A percentile compares a stretch with the other conserved stretches of the same genome.
phyloP scores from a whole-genome alignment of 2,113 vertebrate species.

The Monarcha castaneiventris region DNA sequence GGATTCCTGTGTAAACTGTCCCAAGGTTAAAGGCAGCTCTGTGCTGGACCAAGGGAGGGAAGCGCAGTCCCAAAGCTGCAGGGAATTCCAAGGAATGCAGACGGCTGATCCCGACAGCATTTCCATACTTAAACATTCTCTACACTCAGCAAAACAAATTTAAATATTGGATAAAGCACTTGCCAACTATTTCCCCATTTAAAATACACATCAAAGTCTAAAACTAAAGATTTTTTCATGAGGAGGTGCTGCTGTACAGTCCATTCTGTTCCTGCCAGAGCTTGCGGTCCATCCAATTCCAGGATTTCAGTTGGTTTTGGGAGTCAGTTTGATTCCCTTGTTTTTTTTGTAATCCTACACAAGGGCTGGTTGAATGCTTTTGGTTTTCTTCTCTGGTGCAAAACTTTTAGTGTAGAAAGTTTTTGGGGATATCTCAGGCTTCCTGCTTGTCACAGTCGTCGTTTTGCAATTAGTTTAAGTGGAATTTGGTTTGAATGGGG shows the following conservation, averaged over 20 bases:
- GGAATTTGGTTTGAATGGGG: not conserved
- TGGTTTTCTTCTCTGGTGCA: not conserved
- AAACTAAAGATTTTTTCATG: not conserved
- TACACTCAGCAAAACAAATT: not conserved
- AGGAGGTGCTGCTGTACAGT: not conserved
- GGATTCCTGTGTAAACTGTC: not conserved
- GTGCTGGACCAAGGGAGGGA: not conserved
- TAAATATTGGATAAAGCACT: not conserved
- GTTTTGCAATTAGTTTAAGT: not conserved
- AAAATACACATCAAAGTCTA: not conserved
- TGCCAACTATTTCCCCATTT: not conserved
- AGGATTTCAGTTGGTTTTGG: not conserved
- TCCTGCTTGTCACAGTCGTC: not conserved
- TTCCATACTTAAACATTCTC: accelerated
- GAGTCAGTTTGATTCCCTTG: not conserved
- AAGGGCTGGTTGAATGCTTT: not conserved
- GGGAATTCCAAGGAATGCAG: not conserved
- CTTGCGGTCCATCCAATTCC: accelerated
- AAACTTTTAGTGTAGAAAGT: not conserved
- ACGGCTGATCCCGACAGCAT: accelerated
- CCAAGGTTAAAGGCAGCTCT: not conserved
- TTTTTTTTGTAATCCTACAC: not conserved
- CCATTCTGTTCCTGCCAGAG: not conserved
- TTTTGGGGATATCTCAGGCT: not conserved
- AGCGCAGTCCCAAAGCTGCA: not conserved